Evolutionary conservation across 2,888 invertebrate genomes (phyloP), one percentile per base, ranked within the genome.

Genomic region (Zootermopsis nevadensis): DNA sequence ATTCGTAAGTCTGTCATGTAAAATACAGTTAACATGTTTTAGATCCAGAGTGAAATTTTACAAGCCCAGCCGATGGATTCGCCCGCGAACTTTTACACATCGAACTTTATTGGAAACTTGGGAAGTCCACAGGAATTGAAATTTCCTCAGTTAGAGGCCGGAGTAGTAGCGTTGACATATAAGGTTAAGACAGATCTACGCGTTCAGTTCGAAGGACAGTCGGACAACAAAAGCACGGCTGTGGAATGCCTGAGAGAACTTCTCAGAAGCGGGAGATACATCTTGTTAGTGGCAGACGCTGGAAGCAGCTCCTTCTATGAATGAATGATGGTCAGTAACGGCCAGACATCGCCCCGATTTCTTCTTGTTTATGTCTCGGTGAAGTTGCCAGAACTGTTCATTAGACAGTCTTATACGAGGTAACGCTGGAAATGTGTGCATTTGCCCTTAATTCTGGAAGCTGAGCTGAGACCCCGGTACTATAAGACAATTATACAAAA

Each of bases 301-400:
- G 15, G 60, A 60, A 60, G 60, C 60, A 27, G 27, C 60, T n/a
- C n/a, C n/a, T 2, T 60, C 60, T 60, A 6, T 60, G 60, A 60
- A 60, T 60, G 60, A 60, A 6, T 60, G 60, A 60, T 27, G 60
- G 60, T 60, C 60, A 60, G 8, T 60, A 60, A 27, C n/a, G 27
- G 27, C 60, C 27, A 60, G 60, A 60, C 27, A 15, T 60, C 60
- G n/a, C 60, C n/a, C 60, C 60, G 60, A 60, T 60, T 60, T 60
- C n/a, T 27, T 12, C 19, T 60, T 60, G 27, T 27, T 27, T 60
- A 48, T 60, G n/a, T 27, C n/a, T 60, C 60, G n/a, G 60, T 60
- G 60, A 27, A n/a, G n/a, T 60, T 27, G 4, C 60, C 60, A 60
- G 27, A n/a, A 7, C 27, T 60, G 60, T 60, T 60, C 27, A 10